Base-by-base conservation (phyloP, 2,888 invertebrate genomes). In the Eilema depressum region DNA sequence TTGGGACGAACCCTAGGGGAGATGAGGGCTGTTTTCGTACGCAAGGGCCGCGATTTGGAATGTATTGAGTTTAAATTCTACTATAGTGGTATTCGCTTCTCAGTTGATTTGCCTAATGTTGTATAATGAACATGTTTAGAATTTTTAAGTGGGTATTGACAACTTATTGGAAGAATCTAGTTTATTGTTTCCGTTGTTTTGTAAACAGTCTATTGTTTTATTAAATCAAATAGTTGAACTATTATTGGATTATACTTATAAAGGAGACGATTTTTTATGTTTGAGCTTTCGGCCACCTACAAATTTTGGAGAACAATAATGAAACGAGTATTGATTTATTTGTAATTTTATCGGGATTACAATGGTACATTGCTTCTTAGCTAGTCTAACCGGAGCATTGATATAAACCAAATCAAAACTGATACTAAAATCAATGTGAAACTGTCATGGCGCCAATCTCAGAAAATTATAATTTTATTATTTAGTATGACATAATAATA, bases 1-100 rank as follows among this genome's bases (percentile, higher is more conserved):
- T 92, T 94, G 93, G 94, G 93, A 88, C 94, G 88, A 88, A 89
- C 91, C 91, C 91, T 90, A 88, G 86, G 91, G 91, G 90, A 90
- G 84, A 84, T 83, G 85, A 84, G 86, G 84, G 82, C 84, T 84
- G 83, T 83, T 86, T 85, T 80, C 78, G 81, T 83, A 78, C 81
- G 81, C 82, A 81, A 81, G 84, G 81, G 81, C 81, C 81, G 85
- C 85, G 84, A 84, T 79, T 83, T 80, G 78, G 76, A 81, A 82
- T 83, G 80, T 80, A 82, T 75, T 72, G 81, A 79, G 73, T 80
- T 76, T 73, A 79, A 83, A 81, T 75, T 80, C 70, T 68, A 74
- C 75, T 75, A 72, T 75, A 75, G 73, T 69, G 72, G 60, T 60
- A 63, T 78, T 71, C 60, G 57, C 68, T 56, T 79, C 71, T 76